A percentile compares a stretch with the other conserved stretches of the same genome.
phyloP scores from a whole-genome alignment of 2,888 invertebrate species.

The Netelia fuscicornis region DNA sequence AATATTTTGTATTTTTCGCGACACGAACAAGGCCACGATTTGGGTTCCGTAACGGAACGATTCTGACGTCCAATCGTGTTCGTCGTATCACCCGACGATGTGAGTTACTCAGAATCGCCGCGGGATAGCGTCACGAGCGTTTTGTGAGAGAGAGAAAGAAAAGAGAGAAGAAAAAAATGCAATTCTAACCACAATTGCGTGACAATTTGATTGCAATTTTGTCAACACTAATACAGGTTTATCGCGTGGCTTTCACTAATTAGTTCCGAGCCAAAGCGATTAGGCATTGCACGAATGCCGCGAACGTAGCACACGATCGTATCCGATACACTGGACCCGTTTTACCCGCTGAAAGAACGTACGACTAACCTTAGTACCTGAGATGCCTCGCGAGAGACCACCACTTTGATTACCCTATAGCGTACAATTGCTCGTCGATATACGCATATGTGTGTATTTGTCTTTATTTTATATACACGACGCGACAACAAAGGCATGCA shows the following conservation, averaged over 20 bases:
- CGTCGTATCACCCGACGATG: conserved; percentile 70
- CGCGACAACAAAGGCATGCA: neutral
- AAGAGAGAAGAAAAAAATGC: conserved; percentile 73
- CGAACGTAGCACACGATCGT: conserved; percentile 1
- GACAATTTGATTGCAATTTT: conserved; percentile 17
- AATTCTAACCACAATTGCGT: conserved; percentile 78
- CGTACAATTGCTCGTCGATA: conserved; percentile 7
- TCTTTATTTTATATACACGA: neutral
- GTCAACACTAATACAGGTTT: neutral
- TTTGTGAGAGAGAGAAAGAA: conserved; percentile 48
- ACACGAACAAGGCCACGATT: conserved; percentile 34
- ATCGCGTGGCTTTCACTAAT: neutral
- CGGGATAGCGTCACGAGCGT: conserved; percentile 80
- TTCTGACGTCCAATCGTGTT: conserved; percentile 79
- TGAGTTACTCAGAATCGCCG: conserved; percentile 75
- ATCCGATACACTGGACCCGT: conserved; percentile 11
- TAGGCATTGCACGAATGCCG: neutral
- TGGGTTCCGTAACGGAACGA: conserved; percentile 50
- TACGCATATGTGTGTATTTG: conserved; percentile 6
- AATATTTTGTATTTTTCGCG: conserved; percentile 20
- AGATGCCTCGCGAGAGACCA: conserved; percentile 80
- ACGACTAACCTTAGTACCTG: conserved; percentile 64
- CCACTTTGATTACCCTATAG: conserved; percentile 70
- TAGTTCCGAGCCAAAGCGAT: neutral
- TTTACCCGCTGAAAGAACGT: conserved; percentile 70